Percentiles rank a stretch among this genome's conserved stretches.
Conservation (phyloP, 2,888 invertebrate genomes). For the Asteroscopus sphinx region DNA sequence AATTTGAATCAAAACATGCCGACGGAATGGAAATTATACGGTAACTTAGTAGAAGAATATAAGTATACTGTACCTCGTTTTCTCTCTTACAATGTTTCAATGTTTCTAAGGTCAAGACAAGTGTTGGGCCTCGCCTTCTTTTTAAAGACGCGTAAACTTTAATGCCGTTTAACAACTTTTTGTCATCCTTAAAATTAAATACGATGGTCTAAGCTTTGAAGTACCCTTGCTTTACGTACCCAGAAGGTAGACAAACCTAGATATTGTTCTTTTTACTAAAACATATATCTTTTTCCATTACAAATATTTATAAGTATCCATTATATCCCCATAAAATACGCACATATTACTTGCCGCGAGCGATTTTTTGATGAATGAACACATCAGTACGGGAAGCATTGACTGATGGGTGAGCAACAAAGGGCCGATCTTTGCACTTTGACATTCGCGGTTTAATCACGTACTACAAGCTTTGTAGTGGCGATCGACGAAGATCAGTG, state of each 20-base stretch:
- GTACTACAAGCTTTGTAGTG: slow-evolving; percentile 78
- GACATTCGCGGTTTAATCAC: slow-evolving; percentile 89
- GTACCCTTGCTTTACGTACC: not conserved
- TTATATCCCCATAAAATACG: slow-evolving; percentile 52
- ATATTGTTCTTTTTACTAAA: slow-evolving; percentile 11
- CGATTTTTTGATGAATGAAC: slow-evolving; percentile 84
- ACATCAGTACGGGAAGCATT: slow-evolving; percentile 75
- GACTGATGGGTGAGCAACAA: slow-evolving; percentile 78
- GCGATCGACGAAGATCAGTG: slow-evolving; percentile 74
- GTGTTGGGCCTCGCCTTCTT: too few species aligned
- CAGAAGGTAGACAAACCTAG: not conserved
- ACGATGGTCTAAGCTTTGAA: not conserved
- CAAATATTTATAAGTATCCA: slow-evolving; percentile 40
- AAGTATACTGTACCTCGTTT: too few species aligned
- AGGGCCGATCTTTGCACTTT: slow-evolving; percentile 88
- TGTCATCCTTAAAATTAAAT: not conserved
- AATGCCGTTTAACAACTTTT: not conserved
- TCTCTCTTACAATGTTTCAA: too few species aligned
- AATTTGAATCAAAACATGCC: not conserved
- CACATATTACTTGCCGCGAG: slow-evolving; percentile 67
- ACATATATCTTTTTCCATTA: slow-evolving; percentile 24
- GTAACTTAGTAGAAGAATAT: not conserved
- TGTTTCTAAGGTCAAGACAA: too few species aligned
- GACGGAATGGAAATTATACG: too few species aligned
- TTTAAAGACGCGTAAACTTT: not conserved